Conservation (phyloP, 1,140 invertebrate genomes). For the Condylostylus longicornis region DNA sequence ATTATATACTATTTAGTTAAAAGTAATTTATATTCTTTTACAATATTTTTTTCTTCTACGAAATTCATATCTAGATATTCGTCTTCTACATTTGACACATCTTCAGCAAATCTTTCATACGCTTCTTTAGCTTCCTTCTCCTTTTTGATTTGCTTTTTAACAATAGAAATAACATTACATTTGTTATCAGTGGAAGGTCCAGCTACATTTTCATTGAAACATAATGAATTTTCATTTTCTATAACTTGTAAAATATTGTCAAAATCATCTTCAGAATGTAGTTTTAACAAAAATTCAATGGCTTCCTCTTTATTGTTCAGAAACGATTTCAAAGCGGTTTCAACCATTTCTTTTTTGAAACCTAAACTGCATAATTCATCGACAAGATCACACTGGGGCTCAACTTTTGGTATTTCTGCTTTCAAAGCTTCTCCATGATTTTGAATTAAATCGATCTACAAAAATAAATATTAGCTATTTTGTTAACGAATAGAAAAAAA, state of each 20-base stretch:
- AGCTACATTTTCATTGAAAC: neutral
- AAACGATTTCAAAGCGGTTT: slow-evolving; percentile 37
- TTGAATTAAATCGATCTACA: slow-evolving; percentile 23
- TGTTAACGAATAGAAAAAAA: no score
- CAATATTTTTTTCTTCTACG: slow-evolving; percentile 41
- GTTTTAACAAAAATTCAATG: slow-evolving; percentile 36
- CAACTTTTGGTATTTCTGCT: slow-evolving; percentile 9
- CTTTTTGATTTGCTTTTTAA: slow-evolving; percentile 11
- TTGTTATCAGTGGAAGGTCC: slow-evolving; percentile 19
- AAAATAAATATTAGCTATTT: no score
- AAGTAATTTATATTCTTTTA: slow-evolving; percentile 42
- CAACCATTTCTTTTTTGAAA: slow-evolving; percentile 39
- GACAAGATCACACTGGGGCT: slow-evolving; percentile 25
- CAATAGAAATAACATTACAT: slow-evolving; percentile 5
- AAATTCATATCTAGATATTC: slow-evolving; percentile 45
- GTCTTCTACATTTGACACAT: slow-evolving; percentile 41
- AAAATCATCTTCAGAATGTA: slow-evolving; percentile 18
- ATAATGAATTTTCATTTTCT: slow-evolving; percentile 3
- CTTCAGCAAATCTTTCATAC: slow-evolving; percentile 39
- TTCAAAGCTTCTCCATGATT: slow-evolving; percentile 8
- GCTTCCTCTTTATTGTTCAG: slow-evolving; percentile 40
- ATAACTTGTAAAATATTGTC: slow-evolving; percentile 8
- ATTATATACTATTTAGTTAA: no score
- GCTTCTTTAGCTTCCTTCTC: slow-evolving; percentile 31
- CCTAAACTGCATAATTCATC: slow-evolving; percentile 37